Conservation (phyloP, 2,888 invertebrate genomes). For the Papilio elwesi region DNA sequence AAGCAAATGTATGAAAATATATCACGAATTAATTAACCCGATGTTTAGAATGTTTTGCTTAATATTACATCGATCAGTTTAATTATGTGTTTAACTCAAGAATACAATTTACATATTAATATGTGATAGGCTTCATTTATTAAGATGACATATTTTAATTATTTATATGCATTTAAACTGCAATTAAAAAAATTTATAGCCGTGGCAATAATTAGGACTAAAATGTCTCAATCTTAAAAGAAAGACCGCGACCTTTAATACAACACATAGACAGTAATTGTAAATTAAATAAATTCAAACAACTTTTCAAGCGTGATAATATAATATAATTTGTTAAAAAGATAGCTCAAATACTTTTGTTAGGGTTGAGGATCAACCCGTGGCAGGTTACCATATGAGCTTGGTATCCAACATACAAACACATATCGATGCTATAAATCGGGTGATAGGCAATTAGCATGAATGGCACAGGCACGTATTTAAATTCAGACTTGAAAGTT, state of each 20-base stretch:
- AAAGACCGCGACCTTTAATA: not conserved
- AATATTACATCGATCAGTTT: conserved; percentile 15
- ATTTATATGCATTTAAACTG: conserved; percentile 15
- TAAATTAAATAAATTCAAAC: no score
- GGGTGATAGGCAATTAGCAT: conserved; percentile 27
- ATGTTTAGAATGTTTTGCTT: not conserved
- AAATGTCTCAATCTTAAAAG: not conserved
- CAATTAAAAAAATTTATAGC: no score
- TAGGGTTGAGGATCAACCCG: no score
- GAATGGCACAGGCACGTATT: conserved; percentile 43
- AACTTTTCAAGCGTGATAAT: no score
- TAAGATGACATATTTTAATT: conserved; percentile 6
- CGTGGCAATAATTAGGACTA: conserved; percentile 11
- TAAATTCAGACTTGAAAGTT: conserved; percentile 53
- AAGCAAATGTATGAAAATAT: conserved; percentile 7
- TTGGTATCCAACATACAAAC: no score
- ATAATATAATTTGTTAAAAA: no score
- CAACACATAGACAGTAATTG: no score
- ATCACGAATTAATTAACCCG: conserved; percentile 5
- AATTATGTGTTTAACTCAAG: conserved; percentile 14
- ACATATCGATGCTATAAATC: not conserved
- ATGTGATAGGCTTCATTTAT: conserved; percentile 10
- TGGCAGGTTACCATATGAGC: no score
- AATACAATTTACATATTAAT: conserved; percentile 13
- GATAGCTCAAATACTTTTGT: no score